These are phyloP conservation scores for Ovis canadensis DNA, from an alignment of 2,113 vertebrate genomes.

Conservation along the genomic window DNA sequence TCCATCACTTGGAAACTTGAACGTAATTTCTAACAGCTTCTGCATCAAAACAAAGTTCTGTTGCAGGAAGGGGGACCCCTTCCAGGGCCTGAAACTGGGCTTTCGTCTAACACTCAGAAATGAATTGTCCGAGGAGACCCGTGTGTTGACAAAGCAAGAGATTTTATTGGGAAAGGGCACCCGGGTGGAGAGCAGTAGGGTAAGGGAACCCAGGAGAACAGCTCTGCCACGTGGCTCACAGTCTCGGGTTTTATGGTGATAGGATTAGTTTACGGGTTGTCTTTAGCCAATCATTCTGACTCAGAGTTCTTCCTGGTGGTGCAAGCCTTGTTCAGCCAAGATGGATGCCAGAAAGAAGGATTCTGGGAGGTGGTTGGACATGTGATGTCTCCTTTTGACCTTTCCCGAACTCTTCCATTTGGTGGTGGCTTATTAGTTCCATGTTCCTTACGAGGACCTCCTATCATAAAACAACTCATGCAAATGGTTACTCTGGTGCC, in stretches of 20 bases:
- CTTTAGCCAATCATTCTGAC: neutral
- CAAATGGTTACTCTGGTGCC: neutral
- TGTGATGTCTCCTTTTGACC: neutral
- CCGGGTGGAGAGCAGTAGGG: rapidly evolving
- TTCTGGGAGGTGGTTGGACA: neutral
- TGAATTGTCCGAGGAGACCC: neutral
- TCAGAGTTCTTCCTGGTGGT: neutral
- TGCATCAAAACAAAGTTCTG: neutral
- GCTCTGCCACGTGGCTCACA: neutral
- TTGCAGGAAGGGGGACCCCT: neutral
- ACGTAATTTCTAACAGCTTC: neutral
- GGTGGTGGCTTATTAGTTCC: neutral
- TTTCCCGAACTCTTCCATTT: neutral
- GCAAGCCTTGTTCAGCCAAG: neutral
- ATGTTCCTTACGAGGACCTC: neutral
- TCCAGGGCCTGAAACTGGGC: neutral
- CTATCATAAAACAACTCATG: neutral
- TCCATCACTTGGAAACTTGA: neutral
- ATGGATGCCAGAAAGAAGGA: neutral
- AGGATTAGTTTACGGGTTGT: neutral
- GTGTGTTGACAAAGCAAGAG: neutral
- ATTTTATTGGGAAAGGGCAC: neutral
- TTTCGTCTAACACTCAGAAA: neutral
- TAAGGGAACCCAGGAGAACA: neutral
- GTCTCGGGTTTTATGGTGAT: neutral